Evolutionary conservation across 2,888 invertebrate species (phyloP).

Genomic region (Ophioninae sp.): DNA sequence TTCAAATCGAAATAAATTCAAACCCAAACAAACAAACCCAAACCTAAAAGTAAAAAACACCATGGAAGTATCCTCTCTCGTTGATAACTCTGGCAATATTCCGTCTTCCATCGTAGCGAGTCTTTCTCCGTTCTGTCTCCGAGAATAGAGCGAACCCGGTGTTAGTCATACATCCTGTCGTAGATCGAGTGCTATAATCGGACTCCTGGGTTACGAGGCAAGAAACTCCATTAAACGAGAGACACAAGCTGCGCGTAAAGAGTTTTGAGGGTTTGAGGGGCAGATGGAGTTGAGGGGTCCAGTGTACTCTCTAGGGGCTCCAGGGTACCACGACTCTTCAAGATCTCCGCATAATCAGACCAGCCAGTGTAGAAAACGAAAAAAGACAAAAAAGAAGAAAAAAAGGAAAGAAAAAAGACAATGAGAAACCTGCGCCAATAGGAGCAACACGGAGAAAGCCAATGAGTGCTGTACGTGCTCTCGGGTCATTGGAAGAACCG

Average conservation of each 20-base stretch:
- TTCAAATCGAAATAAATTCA: too few species aligned
- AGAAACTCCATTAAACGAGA: constrained; percentile 74
- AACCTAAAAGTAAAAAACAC: not conserved
- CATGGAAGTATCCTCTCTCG: not conserved
- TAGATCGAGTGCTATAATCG: constrained; percentile 76
- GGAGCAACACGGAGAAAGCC: constrained; percentile 42
- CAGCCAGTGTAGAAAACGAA: not conserved
- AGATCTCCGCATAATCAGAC: constrained; percentile 25
- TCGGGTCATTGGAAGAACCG: constrained; percentile 50
- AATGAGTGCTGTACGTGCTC: constrained; percentile 50
- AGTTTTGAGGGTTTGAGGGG: constrained; percentile 52
- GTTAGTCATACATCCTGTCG: constrained; percentile 79
- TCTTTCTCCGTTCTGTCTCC: constrained; percentile 71
- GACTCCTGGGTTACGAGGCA: constrained; percentile 68
- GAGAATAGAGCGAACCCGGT: constrained; percentile 75
- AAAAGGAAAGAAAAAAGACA: constrained; percentile 5
- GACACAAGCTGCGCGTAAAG: constrained; percentile 67
- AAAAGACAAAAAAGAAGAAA: too few species aligned
- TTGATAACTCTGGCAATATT: constrained; percentile 38
- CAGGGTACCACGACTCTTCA: constrained; percentile 15
- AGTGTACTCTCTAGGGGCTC: not conserved
- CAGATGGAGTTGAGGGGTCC: not conserved
- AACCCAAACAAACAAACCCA: too few species aligned
- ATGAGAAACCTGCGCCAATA: constrained; percentile 44
- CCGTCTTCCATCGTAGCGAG: constrained; percentile 45